Evolutionary conservation across 2,888 invertebrate species (phyloP).

Genomic region (Lycaena phlaeas): DNA sequence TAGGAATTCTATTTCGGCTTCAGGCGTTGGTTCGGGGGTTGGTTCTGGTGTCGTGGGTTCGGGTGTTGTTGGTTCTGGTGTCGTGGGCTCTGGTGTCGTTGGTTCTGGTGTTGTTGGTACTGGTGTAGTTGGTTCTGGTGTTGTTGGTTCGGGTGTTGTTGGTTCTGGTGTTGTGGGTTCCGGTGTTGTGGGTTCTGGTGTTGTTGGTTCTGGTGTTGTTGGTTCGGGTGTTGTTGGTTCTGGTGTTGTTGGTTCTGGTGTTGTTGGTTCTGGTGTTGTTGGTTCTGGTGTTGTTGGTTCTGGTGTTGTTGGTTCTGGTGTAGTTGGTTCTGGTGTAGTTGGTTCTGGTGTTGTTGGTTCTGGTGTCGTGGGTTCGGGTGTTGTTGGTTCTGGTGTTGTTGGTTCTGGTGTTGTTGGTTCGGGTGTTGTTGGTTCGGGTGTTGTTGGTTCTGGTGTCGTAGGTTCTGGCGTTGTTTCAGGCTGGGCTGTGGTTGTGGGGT

Average conservation of each 20-base stretch:
- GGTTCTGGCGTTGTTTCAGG: constrained; percentile 39
- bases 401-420: constrained; percentile 9
- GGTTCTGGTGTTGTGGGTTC: not conserved
- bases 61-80: constrained; percentile 6
- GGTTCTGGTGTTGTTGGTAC: constrained; percentile 1
- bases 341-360: not conserved
- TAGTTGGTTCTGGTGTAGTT: not conserved
- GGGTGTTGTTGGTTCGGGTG: constrained; percentile 21
- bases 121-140: constrained; percentile 21
- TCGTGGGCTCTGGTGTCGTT: not conserved
- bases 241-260: not conserved
- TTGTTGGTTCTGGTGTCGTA: constrained; percentile 35
- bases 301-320: not conserved
- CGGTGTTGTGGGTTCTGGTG: not conserved
- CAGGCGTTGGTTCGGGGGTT: constrained; percentile 15
- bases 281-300: not conserved
- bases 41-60: not conserved
- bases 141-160: not conserved
- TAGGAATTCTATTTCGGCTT: constrained; percentile 26
- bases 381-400: not conserved
- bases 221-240: not conserved
- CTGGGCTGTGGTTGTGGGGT: constrained; percentile 8
- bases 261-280: not conserved
- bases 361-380: not conserved
- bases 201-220: not conserved